Conservation (phyloP, 1,140 invertebrate species). For the Drosophila pectinifera region DNA sequence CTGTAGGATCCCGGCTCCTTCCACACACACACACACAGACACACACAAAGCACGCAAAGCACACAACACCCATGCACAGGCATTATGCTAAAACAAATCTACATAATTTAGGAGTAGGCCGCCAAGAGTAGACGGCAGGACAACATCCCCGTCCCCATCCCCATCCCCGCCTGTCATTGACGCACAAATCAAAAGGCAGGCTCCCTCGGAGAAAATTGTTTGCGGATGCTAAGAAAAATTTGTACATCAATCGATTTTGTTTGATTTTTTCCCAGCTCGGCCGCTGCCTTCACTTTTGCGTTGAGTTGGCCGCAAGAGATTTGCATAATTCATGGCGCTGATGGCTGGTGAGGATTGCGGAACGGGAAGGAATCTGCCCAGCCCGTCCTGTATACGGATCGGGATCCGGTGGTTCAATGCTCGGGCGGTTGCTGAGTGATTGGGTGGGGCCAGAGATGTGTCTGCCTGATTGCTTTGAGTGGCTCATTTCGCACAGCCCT, state of each 20-base stretch:
- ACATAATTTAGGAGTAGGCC: slow-evolving; percentile 80
- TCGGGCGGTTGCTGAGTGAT: slow-evolving; percentile 48
- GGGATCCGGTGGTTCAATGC: slow-evolving; percentile 2
- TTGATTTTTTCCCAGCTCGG: slow-evolving; percentile 64
- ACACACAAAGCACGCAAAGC: not conserved
- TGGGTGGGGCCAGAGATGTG: slow-evolving; percentile 45
- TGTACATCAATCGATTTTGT: slow-evolving; percentile 83
- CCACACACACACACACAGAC: slow-evolving; percentile 23
- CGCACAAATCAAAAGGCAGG: slow-evolving; percentile 76
- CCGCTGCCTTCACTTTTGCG: slow-evolving; percentile 27
- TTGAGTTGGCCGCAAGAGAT: slow-evolving; percentile 75
- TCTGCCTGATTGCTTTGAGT: slow-evolving; percentile 62
- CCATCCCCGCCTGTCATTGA: slow-evolving; percentile 49
- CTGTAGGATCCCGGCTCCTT: slow-evolving; percentile 30
- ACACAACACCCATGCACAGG: slow-evolving; percentile 27
- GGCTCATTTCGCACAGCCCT: slow-evolving; percentile 58
- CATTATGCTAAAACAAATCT: slow-evolving; percentile 83
- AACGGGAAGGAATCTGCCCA: slow-evolving; percentile 19
- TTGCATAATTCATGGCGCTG: slow-evolving; percentile 80
- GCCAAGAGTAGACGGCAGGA: slow-evolving; percentile 51
- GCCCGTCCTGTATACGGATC: slow-evolving; percentile 23
- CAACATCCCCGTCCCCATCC: slow-evolving; percentile 14
- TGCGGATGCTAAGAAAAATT: slow-evolving; percentile 82
- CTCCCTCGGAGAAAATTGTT: slow-evolving; percentile 62
- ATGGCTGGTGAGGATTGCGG: slow-evolving; percentile 48